These are phyloP conservation scores for Bradypus variegatus DNA, from an alignment of 2,797 vertebrate genomes.

Conservation along the genomic window DNA sequence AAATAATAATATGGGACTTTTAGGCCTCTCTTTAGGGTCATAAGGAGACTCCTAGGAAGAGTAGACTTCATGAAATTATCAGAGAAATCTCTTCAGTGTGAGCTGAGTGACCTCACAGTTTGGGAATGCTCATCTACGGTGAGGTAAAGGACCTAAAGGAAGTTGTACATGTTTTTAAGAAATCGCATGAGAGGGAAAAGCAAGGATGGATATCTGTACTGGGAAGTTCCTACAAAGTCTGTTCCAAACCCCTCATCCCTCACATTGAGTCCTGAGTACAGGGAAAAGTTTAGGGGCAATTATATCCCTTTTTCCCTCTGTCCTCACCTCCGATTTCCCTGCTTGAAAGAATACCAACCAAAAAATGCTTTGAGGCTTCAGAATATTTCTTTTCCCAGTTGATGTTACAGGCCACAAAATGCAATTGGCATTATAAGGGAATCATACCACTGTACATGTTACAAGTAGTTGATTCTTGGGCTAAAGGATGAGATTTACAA, in stretches of 20 bases:
- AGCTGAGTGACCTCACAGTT: neutral
- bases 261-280: neutral
- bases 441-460: neutral
- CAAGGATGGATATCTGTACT: accelerated
- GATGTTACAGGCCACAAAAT: neutral
- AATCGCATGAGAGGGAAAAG: neutral
- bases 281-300: neutral
- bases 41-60: neutral
- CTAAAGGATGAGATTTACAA: neutral
- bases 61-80: neutral
- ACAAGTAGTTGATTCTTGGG: neutral
- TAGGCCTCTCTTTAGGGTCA: neutral
- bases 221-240: neutral
- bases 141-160: neutral
- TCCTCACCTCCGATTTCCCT: neutral
- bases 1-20: neutral
- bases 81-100: neutral
- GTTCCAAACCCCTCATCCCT: neutral
- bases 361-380: neutral
- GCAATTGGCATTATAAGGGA: neutral
- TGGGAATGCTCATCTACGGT: neutral
- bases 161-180: neutral
- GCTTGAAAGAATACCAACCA: neutral
- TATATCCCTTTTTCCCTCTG: neutral
- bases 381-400: neutral